Evolutionary conservation across 2,797 vertebrate species (phyloP).

Genomic region (Lepidocolaptes lacrymiger): DNA sequence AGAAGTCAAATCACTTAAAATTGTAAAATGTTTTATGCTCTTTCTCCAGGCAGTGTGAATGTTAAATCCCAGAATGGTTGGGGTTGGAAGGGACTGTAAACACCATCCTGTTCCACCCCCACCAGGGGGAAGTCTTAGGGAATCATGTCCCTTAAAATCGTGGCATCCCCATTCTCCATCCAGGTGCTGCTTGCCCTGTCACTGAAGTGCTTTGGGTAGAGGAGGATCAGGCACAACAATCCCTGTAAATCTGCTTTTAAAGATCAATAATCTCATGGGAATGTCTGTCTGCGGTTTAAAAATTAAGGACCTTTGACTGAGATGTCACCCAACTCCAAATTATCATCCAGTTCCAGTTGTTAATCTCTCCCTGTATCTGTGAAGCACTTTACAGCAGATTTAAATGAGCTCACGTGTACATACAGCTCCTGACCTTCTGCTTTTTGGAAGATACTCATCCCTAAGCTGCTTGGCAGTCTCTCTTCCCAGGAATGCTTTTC

Average conservation of each 20-base stretch:
- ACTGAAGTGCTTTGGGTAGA: conserved; percentile 55
- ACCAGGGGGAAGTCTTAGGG: background rate
- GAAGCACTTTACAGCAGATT: conserved; percentile 49
- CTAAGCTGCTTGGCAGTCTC: background rate
- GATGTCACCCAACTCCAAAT: conserved; percentile 57
- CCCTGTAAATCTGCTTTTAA: background rate
- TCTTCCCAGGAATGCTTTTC: background rate
- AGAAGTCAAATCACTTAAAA: background rate
- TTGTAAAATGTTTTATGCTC: background rate
- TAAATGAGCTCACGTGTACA: background rate
- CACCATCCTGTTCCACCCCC: background rate
- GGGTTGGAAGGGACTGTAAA: background rate
- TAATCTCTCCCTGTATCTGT: background rate
- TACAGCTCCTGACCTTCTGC: background rate
- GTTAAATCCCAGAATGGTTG: background rate
- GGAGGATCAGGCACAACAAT: conserved; percentile 25
- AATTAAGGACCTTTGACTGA: conserved; percentile 3
- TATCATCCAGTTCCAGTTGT: conserved; percentile 78
- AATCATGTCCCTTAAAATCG: background rate
- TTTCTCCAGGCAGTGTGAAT: background rate
- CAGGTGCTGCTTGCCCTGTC: conserved; percentile 22
- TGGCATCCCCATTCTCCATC: background rate
- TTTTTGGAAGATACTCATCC: background rate
- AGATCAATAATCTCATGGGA: background rate
- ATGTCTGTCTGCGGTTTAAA: background rate